Percentiles rank a stretch among this genome's conserved stretches.
phyloP scores from a whole-genome alignment of 2,888 invertebrate species.

The Agapetus fuscipes region DNA sequence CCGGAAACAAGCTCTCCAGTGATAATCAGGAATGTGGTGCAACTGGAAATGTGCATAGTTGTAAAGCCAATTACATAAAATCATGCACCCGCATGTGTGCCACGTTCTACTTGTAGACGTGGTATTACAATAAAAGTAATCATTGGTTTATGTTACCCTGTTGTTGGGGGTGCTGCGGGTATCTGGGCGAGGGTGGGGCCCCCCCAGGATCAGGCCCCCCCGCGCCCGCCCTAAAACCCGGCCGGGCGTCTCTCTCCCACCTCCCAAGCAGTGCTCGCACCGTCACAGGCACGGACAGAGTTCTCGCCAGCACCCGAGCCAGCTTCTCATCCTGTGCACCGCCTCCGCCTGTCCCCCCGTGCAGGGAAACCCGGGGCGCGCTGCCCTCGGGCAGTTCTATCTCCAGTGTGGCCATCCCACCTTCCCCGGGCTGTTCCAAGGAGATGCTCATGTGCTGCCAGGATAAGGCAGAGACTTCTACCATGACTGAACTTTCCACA shows the following conservation, averaged over 20 bases:
- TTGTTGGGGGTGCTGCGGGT: slow-evolving; percentile 35
- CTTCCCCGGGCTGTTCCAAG: slow-evolving; percentile 86
- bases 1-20: too few species aligned
- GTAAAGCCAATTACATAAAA: too few species aligned
- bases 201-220: slow-evolving; percentile 56
- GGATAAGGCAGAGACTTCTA: slow-evolving; percentile 85
- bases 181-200: slow-evolving; percentile 37
- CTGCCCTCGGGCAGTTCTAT: slow-evolving; percentile 75
- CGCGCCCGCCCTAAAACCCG: slow-evolving; percentile 53
- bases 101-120: neutral
- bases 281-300: slow-evolving; percentile 87
- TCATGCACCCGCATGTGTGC: too few species aligned
- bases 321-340: slow-evolving; percentile 38
- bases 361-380: slow-evolving; percentile 37
- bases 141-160: slow-evolving; percentile 29
- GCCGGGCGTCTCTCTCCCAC: slow-evolving; percentile 13
- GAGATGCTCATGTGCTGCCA: slow-evolving; percentile 84
- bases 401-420: slow-evolving; percentile 88
- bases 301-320: slow-evolving; percentile 64
- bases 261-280: slow-evolving; percentile 42
- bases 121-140: neutral
- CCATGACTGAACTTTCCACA: slow-evolving; percentile 69
- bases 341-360: slow-evolving; percentile 41
- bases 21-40: too few species aligned
- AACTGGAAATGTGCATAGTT: too few species aligned